Conservation (phyloP, 1,140 invertebrate species). For the Thaumetopoea pityocampa region DNA sequence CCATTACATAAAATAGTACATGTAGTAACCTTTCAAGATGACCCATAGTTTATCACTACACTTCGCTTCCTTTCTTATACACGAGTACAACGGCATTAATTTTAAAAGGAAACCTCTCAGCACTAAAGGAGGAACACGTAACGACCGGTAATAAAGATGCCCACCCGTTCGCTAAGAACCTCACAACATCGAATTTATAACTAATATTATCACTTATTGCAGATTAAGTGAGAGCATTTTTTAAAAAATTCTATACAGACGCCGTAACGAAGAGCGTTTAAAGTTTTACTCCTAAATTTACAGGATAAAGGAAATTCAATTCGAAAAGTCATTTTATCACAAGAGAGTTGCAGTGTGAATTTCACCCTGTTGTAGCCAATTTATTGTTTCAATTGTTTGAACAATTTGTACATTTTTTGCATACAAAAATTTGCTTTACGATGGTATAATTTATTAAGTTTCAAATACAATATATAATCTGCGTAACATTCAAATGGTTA, state of each 20-base stretch:
- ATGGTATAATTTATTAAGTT: too few relatives aligned
- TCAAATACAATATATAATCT: too few relatives aligned
- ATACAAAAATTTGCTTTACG: too few relatives aligned
- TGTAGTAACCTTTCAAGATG: not conserved
- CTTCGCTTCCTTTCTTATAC: constrained; percentile 18
- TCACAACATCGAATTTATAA: constrained; percentile 1
- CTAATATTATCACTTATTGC: constrained; percentile 3
- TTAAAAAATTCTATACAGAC: not conserved
- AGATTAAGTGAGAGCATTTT: not conserved
- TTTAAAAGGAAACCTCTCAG: constrained; percentile 29
- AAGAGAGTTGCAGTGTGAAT: constrained; percentile 15
- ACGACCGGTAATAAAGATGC: constrained; percentile 29
- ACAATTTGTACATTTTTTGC: constrained; percentile 2
- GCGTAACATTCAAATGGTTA: too few relatives aligned
- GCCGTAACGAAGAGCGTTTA: not conserved
- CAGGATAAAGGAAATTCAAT: constrained; percentile 3
- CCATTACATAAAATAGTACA: constrained; percentile 3
- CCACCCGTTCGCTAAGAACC: constrained; percentile 11
- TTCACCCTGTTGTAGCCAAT: constrained; percentile 16
- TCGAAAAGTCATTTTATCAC: constrained; percentile 17
- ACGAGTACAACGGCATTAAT: constrained; percentile 29
- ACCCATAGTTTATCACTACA: constrained; percentile 6
- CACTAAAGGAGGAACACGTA: constrained; percentile 32
- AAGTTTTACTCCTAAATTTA: not conserved
- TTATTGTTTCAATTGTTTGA: constrained; percentile 14